These are phyloP conservation scores for Drosophila azteca DNA, from an alignment of 1,140 invertebrate genomes.

Conservation along the genomic window DNA sequence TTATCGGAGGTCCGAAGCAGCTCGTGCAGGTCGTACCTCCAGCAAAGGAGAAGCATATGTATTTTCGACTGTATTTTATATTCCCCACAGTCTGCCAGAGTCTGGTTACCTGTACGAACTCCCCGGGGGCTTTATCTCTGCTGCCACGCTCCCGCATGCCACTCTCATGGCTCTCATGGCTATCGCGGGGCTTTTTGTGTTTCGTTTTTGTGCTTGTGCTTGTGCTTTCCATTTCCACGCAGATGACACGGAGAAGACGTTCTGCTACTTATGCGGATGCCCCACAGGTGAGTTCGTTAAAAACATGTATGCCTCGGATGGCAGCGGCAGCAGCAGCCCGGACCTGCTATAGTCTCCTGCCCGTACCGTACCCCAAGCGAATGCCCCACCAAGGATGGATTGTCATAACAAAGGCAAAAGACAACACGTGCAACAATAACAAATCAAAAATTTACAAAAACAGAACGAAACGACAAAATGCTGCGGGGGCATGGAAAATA, in stretches of 20 bases:
- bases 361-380: background rate
- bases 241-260: slow-evolving; percentile 46
- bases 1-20: background rate
- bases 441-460: slow-evolving; percentile 82
- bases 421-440: slow-evolving; percentile 82
- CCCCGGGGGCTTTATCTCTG: slow-evolving; percentile 10
- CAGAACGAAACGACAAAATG: slow-evolving; percentile 50
- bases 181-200: slow-evolving; percentile 27
- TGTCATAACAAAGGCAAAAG: slow-evolving; percentile 78
- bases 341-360: background rate
- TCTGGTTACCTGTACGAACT: slow-evolving; percentile 15
- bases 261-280: slow-evolving; percentile 60
- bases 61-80: slow-evolving; percentile 24
- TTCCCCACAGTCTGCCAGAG: slow-evolving; percentile 20
- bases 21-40: background rate
- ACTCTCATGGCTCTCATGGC: slow-evolving; percentile 9
- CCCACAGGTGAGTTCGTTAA: slow-evolving; percentile 65
- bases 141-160: background rate
- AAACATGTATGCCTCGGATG: slow-evolving; percentile 58
- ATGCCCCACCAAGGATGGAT: slow-evolving; percentile 64
- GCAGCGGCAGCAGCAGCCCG: slow-evolving; percentile 8
- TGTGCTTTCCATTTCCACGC: slow-evolving; percentile 40
- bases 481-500: slow-evolving; percentile 15
- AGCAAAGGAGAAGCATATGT: background rate
- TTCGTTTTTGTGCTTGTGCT: background rate